Evolutionary conservation across 2,113 vertebrate genomes (phyloP), one percentile per base, ranked within the genome.

Genomic region (Etheostoma cragini): DNA sequence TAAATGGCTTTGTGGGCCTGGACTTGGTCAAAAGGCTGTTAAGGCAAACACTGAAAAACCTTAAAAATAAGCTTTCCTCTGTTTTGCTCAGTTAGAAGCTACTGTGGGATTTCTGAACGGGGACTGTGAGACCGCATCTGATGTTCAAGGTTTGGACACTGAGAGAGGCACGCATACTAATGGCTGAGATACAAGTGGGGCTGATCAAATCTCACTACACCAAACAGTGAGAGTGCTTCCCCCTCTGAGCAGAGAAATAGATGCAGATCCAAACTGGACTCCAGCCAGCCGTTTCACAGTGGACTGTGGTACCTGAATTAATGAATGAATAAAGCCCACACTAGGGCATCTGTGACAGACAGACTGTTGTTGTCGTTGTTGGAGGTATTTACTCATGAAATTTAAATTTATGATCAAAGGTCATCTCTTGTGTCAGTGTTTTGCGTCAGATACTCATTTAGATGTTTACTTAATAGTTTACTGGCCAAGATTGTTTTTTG

Each of bases 61-160:
- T 93, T 75, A 88, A 93, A 88, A 95, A 93, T 22, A 78, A 73
- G 0, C 91, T 74, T 75, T 88, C 91, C 75, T 93, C 93, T 54
- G 86, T 93, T 76, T 92, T 92, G 72, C 95, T 95, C 86, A 91
- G 91, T 86, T 87, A 90, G 65, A 89, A 49, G 11, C 58, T 53
- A 87, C 58, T 91, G 93, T 0, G 91, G 94, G 69, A 67, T 95
- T 73, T 95, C 93, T 3, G 52, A 74, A 60, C 7, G 60, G 94
- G 57, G 90, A 95, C 56, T 0, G 82, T 89, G 82, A 86, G 92
- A 69, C 91, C 75, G 7, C 22, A 76, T 85, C 81, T 95, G 72
- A 95, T 94, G 94, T 95, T 95, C 15, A 93, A 93, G 0, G 91
- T 95, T 47, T 94, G 94, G 30, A 94, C 94, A 72, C 85, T 93